Evolutionary conservation across 2,888 invertebrate species (phyloP).

Genomic region (Harpagoxenus sublaevis): DNA sequence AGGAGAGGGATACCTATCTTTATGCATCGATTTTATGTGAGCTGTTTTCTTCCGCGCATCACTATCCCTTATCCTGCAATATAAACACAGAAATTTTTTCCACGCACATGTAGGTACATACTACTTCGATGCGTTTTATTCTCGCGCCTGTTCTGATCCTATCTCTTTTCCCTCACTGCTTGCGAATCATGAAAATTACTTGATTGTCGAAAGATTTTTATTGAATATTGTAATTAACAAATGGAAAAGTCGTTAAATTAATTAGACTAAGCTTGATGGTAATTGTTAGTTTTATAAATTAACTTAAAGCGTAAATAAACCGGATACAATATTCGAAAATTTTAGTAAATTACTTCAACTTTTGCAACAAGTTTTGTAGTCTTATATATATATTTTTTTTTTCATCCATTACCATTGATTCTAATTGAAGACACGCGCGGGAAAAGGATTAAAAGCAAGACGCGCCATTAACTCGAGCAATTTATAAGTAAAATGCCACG

Average conservation of each 20-base stretch:
- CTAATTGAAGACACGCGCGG: conserved; percentile 6
- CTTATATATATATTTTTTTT: not conserved
- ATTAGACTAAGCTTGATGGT: not conserved
- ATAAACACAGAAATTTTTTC: not conserved
- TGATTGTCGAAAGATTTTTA: conserved; percentile 1
- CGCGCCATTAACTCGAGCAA: conserved; percentile 38
- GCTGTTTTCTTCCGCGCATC: not conserved
- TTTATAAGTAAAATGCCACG: conserved; percentile 44
- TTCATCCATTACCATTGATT: conserved; percentile 12
- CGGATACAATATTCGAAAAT: not conserved
- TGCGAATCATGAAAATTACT: not conserved
- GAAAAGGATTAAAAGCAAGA: conserved; percentile 33
- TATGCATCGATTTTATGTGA: conserved; percentile 29
- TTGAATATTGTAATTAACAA: not conserved
- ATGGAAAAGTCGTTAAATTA: not conserved
- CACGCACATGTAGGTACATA: not conserved
- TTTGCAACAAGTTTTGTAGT: not conserved
- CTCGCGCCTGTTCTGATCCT: no score
- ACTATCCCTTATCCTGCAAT: not conserved
- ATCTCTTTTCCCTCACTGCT: not conserved
- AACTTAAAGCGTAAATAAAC: not conserved
- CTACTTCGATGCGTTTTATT: conserved; percentile 7
- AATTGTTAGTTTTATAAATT: not conserved
- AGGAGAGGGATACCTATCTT: not conserved
- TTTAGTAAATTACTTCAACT: not conserved